phyloP scores from a whole-genome alignment of 1,140 invertebrate species.

The Diuraphis noxia region DNA sequence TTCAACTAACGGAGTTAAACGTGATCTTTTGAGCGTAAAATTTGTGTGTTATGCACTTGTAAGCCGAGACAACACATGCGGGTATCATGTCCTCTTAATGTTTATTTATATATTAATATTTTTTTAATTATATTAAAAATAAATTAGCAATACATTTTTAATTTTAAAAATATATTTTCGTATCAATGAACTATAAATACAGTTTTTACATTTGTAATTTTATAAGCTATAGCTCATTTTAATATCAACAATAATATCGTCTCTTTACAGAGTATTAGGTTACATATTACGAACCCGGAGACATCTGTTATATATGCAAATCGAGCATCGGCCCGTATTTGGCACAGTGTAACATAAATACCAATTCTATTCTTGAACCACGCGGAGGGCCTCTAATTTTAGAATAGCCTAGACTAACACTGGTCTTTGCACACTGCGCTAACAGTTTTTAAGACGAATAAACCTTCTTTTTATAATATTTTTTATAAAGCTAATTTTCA shows the following conservation, averaged over 20 bases:
- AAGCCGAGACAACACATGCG: too few relatives aligned
- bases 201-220: background rate
- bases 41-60: too few relatives aligned
- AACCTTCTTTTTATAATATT: background rate
- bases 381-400: conserved; percentile 43
- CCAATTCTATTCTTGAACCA: conserved; percentile 42
- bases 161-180: background rate
- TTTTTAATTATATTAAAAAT: background rate
- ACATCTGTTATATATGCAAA: background rate
- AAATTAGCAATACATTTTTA: background rate
- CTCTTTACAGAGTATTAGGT: background rate
- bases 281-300: background rate
- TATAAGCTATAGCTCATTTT: background rate
- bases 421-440: conserved; percentile 39
- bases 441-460: background rate
- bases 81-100: too few relatives aligned
- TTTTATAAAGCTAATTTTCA: background rate
- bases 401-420: background rate
- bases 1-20: too few relatives aligned
- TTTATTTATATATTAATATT: background rate
- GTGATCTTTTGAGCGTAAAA: too few relatives aligned
- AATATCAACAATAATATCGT: background rate
- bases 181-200: background rate
- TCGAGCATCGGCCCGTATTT: conserved; percentile 23
- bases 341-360: conserved; percentile 51